Evolutionary conservation across 2,113 vertebrate genomes (phyloP).

Genomic region (Sapayoa aenigma): DNA sequence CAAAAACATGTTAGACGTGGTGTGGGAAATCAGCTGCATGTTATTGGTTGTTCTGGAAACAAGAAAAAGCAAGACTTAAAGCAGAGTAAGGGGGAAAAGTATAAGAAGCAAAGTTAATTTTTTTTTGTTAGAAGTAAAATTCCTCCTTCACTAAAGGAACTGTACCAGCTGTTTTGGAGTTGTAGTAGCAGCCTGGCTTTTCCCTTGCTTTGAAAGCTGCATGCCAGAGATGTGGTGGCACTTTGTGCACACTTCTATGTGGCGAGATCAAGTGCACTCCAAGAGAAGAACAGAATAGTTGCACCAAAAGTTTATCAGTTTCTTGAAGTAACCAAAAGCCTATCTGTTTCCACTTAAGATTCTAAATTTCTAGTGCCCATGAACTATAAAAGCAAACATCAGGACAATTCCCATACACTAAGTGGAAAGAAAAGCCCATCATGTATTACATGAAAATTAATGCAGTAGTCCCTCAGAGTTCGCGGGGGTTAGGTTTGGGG

Average conservation of each 20-base stretch:
- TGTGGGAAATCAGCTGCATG: neutral
- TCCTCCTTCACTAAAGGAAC: neutral
- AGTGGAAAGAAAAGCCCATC: neutral
- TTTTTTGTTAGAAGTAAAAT: neutral
- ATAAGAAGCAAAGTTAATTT: neutral
- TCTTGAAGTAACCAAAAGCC: neutral
- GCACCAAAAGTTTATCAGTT: neutral
- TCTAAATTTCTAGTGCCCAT: neutral
- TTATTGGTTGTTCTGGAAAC: neutral
- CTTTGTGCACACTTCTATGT: neutral
- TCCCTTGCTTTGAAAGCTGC: neutral
- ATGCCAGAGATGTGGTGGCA: fast-evolving
- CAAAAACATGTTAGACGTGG: fast-evolving
- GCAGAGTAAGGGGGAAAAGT: neutral
- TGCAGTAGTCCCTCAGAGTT: too few relatives aligned
- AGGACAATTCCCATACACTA: too few relatives aligned
- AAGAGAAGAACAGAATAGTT: neutral
- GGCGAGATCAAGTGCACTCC: neutral
- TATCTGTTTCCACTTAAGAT: neutral
- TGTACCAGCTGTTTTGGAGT: neutral
- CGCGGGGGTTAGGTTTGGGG: too few relatives aligned
- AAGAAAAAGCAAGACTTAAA: neutral
- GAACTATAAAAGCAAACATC: neutral
- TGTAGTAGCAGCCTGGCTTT: neutral
- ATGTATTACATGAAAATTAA: neutral